Conservation (phyloP, 2,888 invertebrate genomes). For the Tachystola acroxantha region DNA sequence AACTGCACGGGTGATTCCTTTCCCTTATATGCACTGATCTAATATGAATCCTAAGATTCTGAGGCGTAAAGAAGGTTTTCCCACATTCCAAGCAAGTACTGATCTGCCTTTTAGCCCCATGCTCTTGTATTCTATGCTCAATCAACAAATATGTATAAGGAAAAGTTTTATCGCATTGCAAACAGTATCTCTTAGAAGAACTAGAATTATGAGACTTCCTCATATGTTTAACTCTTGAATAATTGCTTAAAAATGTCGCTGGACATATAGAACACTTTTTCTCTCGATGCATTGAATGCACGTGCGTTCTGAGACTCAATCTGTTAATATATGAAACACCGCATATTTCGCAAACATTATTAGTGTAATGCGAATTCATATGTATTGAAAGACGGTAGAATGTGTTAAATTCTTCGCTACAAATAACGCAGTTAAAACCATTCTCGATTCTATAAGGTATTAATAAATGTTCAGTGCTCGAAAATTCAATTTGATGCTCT, state of each 20-base stretch:
- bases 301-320: constrained; percentile 32
- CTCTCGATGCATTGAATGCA: constrained; percentile 28
- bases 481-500: constrained; percentile 28
- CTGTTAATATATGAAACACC: constrained; percentile 38
- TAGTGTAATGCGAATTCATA: constrained; percentile 40
- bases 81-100: constrained; percentile 33
- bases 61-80: constrained; percentile 27
- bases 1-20: constrained; percentile 29
- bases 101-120: constrained; percentile 15
- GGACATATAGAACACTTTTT: constrained; percentile 37
- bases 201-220: constrained; percentile 16
- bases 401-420: constrained; percentile 28
- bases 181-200: constrained; percentile 19
- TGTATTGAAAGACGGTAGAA: constrained; percentile 34
- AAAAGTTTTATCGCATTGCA: constrained; percentile 23
- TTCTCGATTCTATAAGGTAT: constrained; percentile 35
- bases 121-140: constrained; percentile 29
- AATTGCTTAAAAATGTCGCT: constrained; percentile 21
- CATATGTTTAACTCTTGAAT: constrained; percentile 21
- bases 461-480: constrained; percentile 27
- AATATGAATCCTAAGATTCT: constrained; percentile 33
- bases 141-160: constrained; percentile 22
- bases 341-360: constrained; percentile 43
- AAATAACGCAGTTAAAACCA: constrained; percentile 31
- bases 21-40: constrained; percentile 36